phyloP scores from a whole-genome alignment of 2,888 invertebrate genomes.

The Epirrita christyi region DNA sequence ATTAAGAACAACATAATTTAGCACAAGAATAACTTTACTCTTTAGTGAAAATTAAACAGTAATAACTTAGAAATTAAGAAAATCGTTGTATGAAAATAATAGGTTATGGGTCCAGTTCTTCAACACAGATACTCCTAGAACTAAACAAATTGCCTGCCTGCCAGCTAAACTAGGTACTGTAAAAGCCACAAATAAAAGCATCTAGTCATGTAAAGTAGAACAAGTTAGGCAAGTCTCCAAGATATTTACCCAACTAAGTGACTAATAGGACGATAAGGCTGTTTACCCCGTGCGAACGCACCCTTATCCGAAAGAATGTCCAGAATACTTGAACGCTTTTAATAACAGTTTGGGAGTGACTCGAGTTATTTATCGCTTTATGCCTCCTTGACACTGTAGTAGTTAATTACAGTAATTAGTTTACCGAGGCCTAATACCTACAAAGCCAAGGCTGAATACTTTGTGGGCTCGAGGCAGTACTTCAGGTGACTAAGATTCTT shows the following conservation, averaged over 20 bases:
- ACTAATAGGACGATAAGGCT: constrained; percentile 26
- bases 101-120: too few species aligned
- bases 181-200: not conserved
- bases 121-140: too few species aligned
- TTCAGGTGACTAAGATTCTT: too few species aligned
- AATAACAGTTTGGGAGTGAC: constrained; percentile 39
- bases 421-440: not conserved
- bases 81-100: too few species aligned
- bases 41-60: too few species aligned
- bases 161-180: not conserved
- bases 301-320: constrained; percentile 45
- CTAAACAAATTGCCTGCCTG: not conserved
- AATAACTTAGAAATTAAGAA: too few species aligned
- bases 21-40: too few species aligned
- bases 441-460: constrained; percentile 2
- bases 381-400: constrained; percentile 8
- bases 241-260: constrained; percentile 25
- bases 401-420: not conserved
- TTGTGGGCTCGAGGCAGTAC: not conserved
- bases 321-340: constrained; percentile 37
- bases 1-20: too few species aligned
- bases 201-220: not conserved
- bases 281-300: constrained; percentile 35
- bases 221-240: constrained; percentile 8
- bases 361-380: constrained; percentile 36